Percentiles rank a stretch among this genome's conserved stretches.
Evolutionary conservation across 2,797 vertebrate species (phyloP).

Genomic region (Ptychobarbus kaznakovi): DNA sequence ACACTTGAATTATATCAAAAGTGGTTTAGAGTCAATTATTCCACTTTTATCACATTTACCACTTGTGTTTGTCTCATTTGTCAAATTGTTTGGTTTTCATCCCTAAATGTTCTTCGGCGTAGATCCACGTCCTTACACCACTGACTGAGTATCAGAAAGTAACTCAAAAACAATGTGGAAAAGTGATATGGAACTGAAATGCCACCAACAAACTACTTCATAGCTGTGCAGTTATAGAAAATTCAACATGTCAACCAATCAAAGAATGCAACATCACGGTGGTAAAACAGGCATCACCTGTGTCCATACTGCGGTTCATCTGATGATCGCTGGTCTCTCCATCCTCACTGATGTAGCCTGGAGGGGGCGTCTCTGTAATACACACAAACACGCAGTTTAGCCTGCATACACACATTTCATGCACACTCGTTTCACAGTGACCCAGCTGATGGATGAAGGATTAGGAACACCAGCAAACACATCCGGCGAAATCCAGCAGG

Average conservation of each 20-base stretch:
- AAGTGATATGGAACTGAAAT: constrained; percentile 11
- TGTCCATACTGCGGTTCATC: constrained; percentile 99
- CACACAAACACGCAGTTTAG: constrained; percentile 39
- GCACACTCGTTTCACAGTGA: constrained; percentile 46
- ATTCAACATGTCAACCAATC: neutral
- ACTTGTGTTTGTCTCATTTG: neutral
- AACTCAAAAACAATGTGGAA: neutral
- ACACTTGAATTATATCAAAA: too few species aligned
- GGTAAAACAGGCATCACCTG: constrained; percentile 73
- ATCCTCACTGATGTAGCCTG: constrained; percentile 99
- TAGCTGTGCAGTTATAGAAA: neutral
- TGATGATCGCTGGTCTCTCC: constrained; percentile 98
- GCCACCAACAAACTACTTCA: neutral
- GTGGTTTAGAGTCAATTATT: too few species aligned
- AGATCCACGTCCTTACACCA: neutral
- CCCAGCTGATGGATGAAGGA: constrained; percentile 3
- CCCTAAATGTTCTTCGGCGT: neutral
- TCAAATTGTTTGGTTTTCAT: neutral
- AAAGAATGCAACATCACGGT: constrained; percentile 5
- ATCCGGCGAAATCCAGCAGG: constrained; percentile 41
- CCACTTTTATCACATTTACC: neutral
- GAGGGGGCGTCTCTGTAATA: constrained; percentile 93
- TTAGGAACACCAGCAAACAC: constrained; percentile 10
- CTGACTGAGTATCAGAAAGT: neutral
- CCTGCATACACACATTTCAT: neutral